Base-by-base conservation (phyloP, 92 coral and sea anemone species). In the Pocillopora grandis region DNA sequence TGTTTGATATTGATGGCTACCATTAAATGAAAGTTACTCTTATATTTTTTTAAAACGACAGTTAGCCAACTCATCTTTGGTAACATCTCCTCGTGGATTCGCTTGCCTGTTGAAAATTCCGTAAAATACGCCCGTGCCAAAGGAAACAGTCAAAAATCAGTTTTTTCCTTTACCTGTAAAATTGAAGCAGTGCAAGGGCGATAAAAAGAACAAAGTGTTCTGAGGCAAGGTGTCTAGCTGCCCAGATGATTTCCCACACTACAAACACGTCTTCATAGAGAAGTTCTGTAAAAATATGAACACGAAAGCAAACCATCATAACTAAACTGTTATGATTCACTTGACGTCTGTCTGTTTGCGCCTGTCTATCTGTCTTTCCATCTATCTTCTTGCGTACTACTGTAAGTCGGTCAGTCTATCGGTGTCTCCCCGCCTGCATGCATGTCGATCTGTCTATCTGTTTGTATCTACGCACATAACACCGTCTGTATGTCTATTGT, bases 161-260 rank as follows among this genome's bases (percentile, higher is more conserved):
- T 33, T 7, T 62, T 20, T 57, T 62, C 16, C 36, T 65, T 77
- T 60, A 96, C 99, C 99, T 93, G 88, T 96, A 96, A 76, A 95
- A 94, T 78, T 96, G 98, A 17, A 96, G 93, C 57, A 96, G 80
- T 18, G 99, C 99, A 35, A 96, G 90, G 4, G 99, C 99, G 20
- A 96, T 96, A 65, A 96, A 96, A n/a, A 96, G 90, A 77, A 96
- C 99, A 58, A 96, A 96, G 84, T 96, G 98, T 73, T 96, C 98
- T 10, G 99, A 95, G 84, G 97, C 88, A 65, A 95, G 91, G 76
- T 90, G 89, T 61, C 88, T 85, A 4, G 99, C 99, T 9, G 99
- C 93, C 99, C 99, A 96, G 87, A 96, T 94, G 23, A 94, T 81
- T 86, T 96, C 99, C 99, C 99, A 96, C n/a, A 96, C 99, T 4